Evolutionary conservation across 2,113 vertebrate species (phyloP).

Genomic region (Ploceus nigricollis): DNA sequence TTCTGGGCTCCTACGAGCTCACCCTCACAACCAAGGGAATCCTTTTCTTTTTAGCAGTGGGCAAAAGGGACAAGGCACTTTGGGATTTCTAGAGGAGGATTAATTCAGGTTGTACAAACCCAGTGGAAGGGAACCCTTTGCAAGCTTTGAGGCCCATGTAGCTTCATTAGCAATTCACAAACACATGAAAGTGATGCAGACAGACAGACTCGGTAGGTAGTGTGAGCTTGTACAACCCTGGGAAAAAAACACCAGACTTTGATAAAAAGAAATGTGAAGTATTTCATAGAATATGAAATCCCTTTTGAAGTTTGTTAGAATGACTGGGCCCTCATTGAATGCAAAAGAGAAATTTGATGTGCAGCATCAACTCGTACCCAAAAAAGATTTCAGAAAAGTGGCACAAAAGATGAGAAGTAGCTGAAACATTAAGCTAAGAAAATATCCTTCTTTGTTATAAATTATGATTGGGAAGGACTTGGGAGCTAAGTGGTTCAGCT

Average conservation of each 20-base stretch:
- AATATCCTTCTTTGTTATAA: conserved; percentile 35
- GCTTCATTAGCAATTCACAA: conserved; percentile 1
- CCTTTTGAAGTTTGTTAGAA: conserved; percentile 49
- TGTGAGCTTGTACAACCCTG: background rate
- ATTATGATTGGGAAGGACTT: conserved; percentile 30
- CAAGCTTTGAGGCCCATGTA: background rate
- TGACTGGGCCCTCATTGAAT: conserved; percentile 1
- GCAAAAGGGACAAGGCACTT: background rate
- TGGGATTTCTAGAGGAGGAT: background rate
- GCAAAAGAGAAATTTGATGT: conserved; percentile 44
- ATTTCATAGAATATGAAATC: conserved; percentile 47
- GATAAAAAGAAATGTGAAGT: conserved; percentile 21
- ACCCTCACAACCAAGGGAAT: background rate
- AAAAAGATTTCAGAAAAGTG: conserved; percentile 55
- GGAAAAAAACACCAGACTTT: background rate
- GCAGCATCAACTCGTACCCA: conserved; percentile 14
- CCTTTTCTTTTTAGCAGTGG: background rate
- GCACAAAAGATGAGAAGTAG: conserved; percentile 46
- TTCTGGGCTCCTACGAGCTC: background rate
- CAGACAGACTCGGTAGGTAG: background rate
- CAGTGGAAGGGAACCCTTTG: background rate
- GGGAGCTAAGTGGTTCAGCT: conserved; percentile 34
- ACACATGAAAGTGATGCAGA: background rate
- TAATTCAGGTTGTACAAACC: background rate
- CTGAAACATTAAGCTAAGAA: conserved; percentile 33